Conservation (phyloP, 2,888 invertebrate genomes). For the Nemurella pictetii region DNA sequence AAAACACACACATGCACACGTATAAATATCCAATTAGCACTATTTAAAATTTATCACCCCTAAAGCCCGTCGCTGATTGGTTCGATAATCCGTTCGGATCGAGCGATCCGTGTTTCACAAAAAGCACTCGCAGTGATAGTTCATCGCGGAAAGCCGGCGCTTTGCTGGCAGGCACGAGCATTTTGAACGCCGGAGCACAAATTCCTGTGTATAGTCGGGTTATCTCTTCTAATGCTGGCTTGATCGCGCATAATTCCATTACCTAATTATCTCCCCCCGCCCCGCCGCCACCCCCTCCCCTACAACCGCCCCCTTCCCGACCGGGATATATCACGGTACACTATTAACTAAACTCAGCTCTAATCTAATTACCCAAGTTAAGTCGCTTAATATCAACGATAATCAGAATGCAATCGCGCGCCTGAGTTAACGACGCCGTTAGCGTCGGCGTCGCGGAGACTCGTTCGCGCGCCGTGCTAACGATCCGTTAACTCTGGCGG, state of each 20-base stretch:
- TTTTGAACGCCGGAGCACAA: background rate
- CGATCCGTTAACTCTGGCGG: background rate
- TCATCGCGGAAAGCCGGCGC: background rate
- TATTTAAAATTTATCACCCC: constrained; percentile 25
- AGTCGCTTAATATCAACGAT: constrained; percentile 24
- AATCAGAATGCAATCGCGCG: constrained; percentile 7
- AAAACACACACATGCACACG: background rate
- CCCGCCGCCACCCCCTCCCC: background rate
- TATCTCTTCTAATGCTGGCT: background rate
- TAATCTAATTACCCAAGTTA: constrained; percentile 23
- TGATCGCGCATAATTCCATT: constrained; percentile 30
- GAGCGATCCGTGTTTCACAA: background rate
- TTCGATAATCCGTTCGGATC: background rate
- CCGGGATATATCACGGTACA: constrained; percentile 3
- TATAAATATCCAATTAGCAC: constrained; percentile 15
- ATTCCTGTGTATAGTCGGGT: too few species aligned
- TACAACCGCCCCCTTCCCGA: background rate
- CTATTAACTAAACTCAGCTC: constrained; percentile 22
- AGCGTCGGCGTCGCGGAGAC: background rate
- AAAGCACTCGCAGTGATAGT: background rate
- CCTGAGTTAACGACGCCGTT: background rate
- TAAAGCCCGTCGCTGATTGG: background rate
- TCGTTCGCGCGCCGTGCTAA: background rate
- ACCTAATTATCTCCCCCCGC: constrained; percentile 24
- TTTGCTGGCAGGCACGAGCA: background rate